Base-by-base conservation (phyloP, 2,113 vertebrate genomes). In the Phylloscopus trochiloides region DNA sequence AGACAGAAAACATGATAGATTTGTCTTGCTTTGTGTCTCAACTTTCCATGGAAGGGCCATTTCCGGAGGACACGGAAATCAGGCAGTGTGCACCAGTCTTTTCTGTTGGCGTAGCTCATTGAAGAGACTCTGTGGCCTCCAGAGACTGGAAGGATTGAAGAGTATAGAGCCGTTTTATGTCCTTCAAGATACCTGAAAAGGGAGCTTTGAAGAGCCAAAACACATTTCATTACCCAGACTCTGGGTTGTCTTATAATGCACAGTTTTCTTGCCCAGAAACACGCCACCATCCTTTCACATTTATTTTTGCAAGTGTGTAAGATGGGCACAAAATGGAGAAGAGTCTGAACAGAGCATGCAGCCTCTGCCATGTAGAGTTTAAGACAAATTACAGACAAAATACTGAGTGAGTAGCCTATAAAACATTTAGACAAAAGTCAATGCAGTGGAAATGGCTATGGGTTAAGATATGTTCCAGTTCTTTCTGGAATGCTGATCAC, bases 351-450 rank as follows among this genome's bases (percentile, higher is more conserved):
- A 52, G 67, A 22, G 15, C 5, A 50, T 7, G 5, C 2, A 47
- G n/a, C 36, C 34, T 59, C 11, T 59, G 20, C 58, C n/a, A 58
- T 54, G 62, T 31, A 52, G 45, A 57, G 6, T 67, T 58, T 87
- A 47, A 95, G 75, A 94, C 10, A 89, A 88, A 87, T 89, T 88
- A 61, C 21, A 72, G 32, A 63, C 40, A 68, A 84, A 93, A 95
- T 83, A 79, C 55, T 14, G 70, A 40, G 29, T 14, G 28, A 75
- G 45, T 47, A 40, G 88, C 65, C 52, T 95, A 82, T 94, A 88
- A 93, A 92, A n/a, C 40, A 32, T 79, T 57, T 51, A 48, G 26
- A 91, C 7, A 70, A 51, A 96, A 91, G 63, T 58, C 58, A 74
- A 12, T 62, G 67, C 14, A 40, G 54, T 82, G 36, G 80, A 95